Conservation (phyloP, 2,888 invertebrate species). For the Odontomyia ornata region DNA sequence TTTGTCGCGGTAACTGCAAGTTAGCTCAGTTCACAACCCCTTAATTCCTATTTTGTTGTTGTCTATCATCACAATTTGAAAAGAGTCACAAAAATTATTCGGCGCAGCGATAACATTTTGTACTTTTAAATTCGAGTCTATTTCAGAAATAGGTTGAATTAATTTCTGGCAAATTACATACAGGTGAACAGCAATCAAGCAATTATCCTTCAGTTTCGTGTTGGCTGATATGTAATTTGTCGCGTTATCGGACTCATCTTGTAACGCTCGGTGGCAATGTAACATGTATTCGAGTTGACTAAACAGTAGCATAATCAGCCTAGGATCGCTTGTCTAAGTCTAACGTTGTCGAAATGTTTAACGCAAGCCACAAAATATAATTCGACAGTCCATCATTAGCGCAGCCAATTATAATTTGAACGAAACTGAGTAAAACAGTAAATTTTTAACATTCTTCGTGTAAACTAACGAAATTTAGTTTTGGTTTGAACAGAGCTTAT, state of each 20-base stretch:
- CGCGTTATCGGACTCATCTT: constrained; percentile 42
- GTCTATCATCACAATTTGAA: constrained; percentile 12
- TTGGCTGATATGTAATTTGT: constrained; percentile 35
- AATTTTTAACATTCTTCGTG: not conserved
- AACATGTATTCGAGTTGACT: not conserved
- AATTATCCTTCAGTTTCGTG: constrained; percentile 43
- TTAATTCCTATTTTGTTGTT: not conserved
- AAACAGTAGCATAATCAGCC: not conserved
- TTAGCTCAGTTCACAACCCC: not conserved
- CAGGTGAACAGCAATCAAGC: constrained; percentile 38
- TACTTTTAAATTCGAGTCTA: constrained; percentile 41
- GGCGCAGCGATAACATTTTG: constrained; percentile 14
- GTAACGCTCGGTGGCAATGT: constrained; percentile 37
- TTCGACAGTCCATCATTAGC: constrained; percentile 29
- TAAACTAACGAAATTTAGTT: not conserved
- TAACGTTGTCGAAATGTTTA: not conserved
- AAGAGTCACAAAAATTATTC: constrained; percentile 35
- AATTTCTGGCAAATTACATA: constrained; percentile 44
- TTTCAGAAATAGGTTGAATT: constrained; percentile 41
- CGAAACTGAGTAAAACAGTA: constrained; percentile 16
- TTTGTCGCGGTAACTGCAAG: not conserved
- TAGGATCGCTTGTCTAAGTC: not conserved
- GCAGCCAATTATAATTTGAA: constrained; percentile 28
- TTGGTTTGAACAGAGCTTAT: not conserved
- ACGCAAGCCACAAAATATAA: constrained; percentile 34